These are phyloP conservation scores for Parthenolecanium corni DNA, from an alignment of 2,888 invertebrate species.

Conservation along the genomic window DNA sequence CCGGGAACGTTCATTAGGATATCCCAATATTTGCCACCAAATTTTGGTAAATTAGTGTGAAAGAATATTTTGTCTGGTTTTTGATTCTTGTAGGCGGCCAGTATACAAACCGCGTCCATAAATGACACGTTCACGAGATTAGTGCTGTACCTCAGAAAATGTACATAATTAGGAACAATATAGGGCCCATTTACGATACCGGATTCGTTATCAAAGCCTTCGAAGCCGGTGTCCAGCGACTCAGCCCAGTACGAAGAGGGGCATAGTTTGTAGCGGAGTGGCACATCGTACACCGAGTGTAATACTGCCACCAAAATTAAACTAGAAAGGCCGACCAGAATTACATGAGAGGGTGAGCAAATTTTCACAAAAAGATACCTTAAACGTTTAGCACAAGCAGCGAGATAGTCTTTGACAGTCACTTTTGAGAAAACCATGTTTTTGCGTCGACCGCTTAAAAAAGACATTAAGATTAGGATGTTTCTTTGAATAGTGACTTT, in stretches of 20 bases:
- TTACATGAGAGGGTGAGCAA: neutral
- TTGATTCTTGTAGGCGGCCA: slow-evolving; percentile 35
- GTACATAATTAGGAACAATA: slow-evolving; percentile 37
- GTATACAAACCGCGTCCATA: slow-evolving; percentile 33
- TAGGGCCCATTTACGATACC: slow-evolving; percentile 28
- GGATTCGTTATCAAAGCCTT: slow-evolving; percentile 12
- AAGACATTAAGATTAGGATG: too few species aligned
- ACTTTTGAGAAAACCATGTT: too few species aligned
- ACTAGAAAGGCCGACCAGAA: neutral
- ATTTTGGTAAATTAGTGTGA: slow-evolving; percentile 35
- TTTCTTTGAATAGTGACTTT: too few species aligned
- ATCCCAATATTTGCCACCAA: slow-evolving; percentile 33
- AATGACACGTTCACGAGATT: slow-evolving; percentile 31
- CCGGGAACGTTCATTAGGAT: slow-evolving; percentile 30
- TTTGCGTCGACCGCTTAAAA: too few species aligned
- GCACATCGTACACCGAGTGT: neutral
- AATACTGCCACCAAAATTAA: neutral
- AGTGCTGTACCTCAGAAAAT: slow-evolving; percentile 35
- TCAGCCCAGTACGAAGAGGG: neutral
- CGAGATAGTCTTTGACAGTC: too few species aligned
- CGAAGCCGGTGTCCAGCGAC: slow-evolving; percentile 8
- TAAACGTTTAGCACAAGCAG: neutral
- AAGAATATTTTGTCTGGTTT: slow-evolving; percentile 36
- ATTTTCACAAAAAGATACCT: neutral
- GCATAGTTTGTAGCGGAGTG: neutral